A percentile compares a stretch with the other conserved stretches of the same genome.
Conservation (phyloP, 2,113 vertebrate species). For the Nesogale talazaci region DNA sequence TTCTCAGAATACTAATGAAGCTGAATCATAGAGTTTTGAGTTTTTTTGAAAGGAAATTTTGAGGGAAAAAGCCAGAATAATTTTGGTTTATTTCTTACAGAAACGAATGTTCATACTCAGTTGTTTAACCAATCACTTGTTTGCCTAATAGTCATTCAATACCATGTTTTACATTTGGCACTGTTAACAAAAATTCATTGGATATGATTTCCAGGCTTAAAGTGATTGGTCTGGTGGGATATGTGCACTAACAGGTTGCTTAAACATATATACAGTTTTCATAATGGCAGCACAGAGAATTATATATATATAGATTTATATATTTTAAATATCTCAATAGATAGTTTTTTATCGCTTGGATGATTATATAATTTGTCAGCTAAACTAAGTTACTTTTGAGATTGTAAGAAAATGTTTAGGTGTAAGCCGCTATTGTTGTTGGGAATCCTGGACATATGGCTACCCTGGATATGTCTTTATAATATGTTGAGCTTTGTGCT, state of each 20-base stretch:
- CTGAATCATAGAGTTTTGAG: constrained; percentile 39
- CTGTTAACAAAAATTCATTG: constrained; percentile 28
- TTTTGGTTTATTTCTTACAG: neutral
- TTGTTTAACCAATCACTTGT: neutral
- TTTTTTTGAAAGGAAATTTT: constrained; percentile 31
- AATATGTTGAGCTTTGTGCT: neutral
- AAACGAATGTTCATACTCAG: neutral
- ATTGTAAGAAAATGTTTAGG: neutral
- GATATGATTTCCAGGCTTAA: neutral
- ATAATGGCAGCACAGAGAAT: neutral
- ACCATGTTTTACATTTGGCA: neutral
- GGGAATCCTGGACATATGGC: neutral
- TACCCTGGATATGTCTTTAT: neutral
- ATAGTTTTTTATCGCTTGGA: neutral
- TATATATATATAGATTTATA: neutral
- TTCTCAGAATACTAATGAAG: neutral
- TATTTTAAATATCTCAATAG: neutral
- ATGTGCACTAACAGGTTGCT: neutral
- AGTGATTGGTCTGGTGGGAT: neutral
- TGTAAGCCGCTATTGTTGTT: neutral
- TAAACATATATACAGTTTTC: neutral
- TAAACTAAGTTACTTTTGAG: neutral
- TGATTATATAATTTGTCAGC: neutral
- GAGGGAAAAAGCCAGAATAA: neutral
- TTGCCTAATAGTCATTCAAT: neutral